A percentile compares a stretch with the other conserved stretches of the same genome.
Conservation (phyloP, 2,797 vertebrate species). For the Tadarida brasiliensis region DNA sequence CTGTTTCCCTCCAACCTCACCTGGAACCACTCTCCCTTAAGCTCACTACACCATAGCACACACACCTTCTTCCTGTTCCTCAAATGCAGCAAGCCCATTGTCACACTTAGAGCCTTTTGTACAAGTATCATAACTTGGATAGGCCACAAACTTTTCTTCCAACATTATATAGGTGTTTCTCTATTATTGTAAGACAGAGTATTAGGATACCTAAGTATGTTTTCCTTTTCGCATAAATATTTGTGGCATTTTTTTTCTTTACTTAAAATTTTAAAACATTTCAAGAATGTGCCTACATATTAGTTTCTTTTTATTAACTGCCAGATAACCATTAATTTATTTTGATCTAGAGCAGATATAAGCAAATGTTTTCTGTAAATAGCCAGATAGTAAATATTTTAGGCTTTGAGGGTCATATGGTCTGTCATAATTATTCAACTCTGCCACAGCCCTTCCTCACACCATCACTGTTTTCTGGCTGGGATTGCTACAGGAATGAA, state of each 20-base stretch:
- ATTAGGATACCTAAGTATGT: background rate
- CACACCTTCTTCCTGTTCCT: background rate
- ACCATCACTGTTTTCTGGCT: background rate
- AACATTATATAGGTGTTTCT: background rate
- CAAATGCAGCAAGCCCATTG: background rate
- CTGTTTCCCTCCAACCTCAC: background rate
- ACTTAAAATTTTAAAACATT: slow-evolving; percentile 58
- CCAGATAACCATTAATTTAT: slow-evolving; percentile 32
- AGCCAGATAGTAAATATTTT: background rate
- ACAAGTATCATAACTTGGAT: background rate
- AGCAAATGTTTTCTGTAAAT: background rate
- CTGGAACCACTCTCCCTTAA: background rate
- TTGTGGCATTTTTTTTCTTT: slow-evolving; percentile 16
- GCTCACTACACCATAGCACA: background rate
- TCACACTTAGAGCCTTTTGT: background rate
- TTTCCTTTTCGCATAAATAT: slow-evolving; percentile 28
- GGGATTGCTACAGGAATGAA: background rate
- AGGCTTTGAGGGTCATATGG: background rate
- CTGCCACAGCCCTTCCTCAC: background rate
- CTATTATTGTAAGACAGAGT: background rate
- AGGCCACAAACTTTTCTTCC: background rate
- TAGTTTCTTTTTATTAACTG: slow-evolving; percentile 46
- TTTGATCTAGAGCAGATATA: slow-evolving; percentile 39
- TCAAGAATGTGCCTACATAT: background rate
- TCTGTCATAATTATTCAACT: slow-evolving; percentile 1